Base-by-base conservation (phyloP, 2,888 invertebrate genomes). In the Heliconius sara region DNA sequence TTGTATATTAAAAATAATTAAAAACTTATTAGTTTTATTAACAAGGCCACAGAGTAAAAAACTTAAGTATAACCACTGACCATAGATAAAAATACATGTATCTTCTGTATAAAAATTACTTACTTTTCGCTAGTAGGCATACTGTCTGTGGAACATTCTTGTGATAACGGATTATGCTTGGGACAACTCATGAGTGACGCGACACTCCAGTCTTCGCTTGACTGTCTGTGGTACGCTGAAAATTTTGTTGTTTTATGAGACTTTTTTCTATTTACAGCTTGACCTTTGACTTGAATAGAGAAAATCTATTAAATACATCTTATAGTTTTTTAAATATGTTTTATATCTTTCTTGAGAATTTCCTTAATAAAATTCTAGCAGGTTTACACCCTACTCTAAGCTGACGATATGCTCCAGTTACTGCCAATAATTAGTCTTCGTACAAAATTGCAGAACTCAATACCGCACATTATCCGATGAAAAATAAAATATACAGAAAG, bases 141-240 rank as follows among this genome's bases (percentile, higher is more conserved):
- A 0, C 93, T 93, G 86, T 95, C 95, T 0, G 91, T 88, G 3
- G 89, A 85, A 4, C 89, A 79, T 0, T 86, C 86, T n/a, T 88
- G 88, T 0, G 88, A 81, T 3, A 89, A 80, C 0, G 93, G 93
- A 82, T 94, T 96, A 87, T 96, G 96, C 87, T 97, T 97, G 0
- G 97, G 97, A 86, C 97, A 97, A 85, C 96, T 96, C 96, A 97
- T 97, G 16, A 97, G 96, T 77, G 97, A 97, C 87, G 97, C 96
- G 65, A 97, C 96, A 87, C 96, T 96, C 97, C 97, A 97, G 25
- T 96, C 96, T 84, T 96, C 95, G 75, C 93, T 93, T 0, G 91
- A 81, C 84, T 93, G 93, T 84, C 94, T 90, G 68, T 92, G 93
- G 87, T 91, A 93, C 0, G 85, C 93, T 92, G 89, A 5, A 85